Percentiles rank a stretch among this genome's conserved stretches.
These are phyloP conservation scores for Cheirogaleus medius DNA, from an alignment of 2,113 vertebrate species.

Conservation along the genomic window DNA sequence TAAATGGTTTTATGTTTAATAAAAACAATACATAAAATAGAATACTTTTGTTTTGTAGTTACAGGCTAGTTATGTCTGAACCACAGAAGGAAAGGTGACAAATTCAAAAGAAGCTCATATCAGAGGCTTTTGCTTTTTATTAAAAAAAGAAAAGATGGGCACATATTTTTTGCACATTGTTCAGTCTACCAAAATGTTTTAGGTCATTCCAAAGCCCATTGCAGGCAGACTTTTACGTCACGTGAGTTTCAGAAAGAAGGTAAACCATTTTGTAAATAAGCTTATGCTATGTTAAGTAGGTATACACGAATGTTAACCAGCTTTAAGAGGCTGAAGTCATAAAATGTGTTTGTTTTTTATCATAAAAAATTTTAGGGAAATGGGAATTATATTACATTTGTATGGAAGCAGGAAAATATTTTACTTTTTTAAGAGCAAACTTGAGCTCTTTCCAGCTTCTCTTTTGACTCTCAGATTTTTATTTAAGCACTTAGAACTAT, in stretches of 20 bases:
- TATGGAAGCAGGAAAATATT: not conserved
- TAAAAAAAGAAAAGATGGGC: not conserved
- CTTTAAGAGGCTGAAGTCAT: not conserved
- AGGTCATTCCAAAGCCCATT: not conserved
- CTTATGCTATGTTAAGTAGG: not conserved
- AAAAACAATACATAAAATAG: not conserved
- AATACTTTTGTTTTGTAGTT: not conserved
- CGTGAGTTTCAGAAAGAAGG: not conserved
- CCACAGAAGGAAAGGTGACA: not conserved
- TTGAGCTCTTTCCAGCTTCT: slow-evolving; percentile 13
- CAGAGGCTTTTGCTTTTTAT: not conserved
- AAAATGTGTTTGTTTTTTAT: not conserved
- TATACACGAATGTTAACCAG: not conserved
- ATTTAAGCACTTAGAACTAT: slow-evolving; percentile 17
- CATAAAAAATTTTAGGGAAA: not conserved
- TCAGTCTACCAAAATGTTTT: not conserved
- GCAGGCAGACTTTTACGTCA: not conserved
- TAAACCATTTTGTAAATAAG: not conserved
- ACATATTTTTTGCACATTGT: not conserved
- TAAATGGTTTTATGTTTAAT: not conserved
- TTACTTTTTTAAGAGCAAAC: not conserved
- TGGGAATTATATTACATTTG: not conserved
- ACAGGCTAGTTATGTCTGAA: not conserved
- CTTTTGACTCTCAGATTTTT: slow-evolving; percentile 16
- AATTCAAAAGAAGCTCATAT: not conserved